These are phyloP conservation scores for Myathropa florea DNA, from an alignment of 2,888 invertebrate species.

Conservation along the genomic window DNA sequence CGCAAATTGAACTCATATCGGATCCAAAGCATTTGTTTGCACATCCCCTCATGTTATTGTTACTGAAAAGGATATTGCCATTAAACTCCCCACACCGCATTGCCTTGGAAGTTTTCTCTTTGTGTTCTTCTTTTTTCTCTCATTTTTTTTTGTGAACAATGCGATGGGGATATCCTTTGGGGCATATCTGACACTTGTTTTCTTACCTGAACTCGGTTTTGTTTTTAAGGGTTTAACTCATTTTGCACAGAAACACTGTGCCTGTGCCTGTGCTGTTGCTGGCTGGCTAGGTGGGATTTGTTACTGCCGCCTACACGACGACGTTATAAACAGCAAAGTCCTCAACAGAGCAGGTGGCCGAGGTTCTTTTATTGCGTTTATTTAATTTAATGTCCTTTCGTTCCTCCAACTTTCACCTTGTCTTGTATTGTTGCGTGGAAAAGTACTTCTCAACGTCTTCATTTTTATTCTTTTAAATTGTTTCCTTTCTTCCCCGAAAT, in stretches of 20 bases:
- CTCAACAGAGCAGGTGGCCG: constrained; percentile 65
- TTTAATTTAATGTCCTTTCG: constrained; percentile 69
- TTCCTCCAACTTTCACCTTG: constrained; percentile 58
- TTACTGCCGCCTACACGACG: constrained; percentile 12
- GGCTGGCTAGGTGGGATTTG: background rate
- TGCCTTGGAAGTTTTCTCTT: constrained; percentile 41
- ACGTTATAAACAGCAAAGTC: constrained; percentile 16
- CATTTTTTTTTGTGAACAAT: background rate
- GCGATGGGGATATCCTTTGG: constrained; percentile 51
- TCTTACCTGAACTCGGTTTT: constrained; percentile 65
- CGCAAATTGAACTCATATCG: constrained; percentile 69
- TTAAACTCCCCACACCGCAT: constrained; percentile 65
- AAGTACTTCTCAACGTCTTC: constrained; percentile 58
- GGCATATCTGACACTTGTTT: constrained; percentile 69
- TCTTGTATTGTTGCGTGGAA: constrained; percentile 44
- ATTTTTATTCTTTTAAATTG: constrained; percentile 68
- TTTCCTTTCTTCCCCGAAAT: constrained; percentile 27
- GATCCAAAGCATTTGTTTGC: constrained; percentile 67
- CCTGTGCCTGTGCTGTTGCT: background rate
- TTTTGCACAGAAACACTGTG: constrained; percentile 39
- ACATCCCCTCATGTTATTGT: constrained; percentile 63
- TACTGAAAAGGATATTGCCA: constrained; percentile 65
- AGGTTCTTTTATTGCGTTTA: constrained; percentile 67
- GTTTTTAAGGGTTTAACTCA: constrained; percentile 63
- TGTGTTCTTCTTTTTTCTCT: background rate